Evolutionary conservation across 2,113 vertebrate species (phyloP).

Genomic region (Gymnocephalus cernua): DNA sequence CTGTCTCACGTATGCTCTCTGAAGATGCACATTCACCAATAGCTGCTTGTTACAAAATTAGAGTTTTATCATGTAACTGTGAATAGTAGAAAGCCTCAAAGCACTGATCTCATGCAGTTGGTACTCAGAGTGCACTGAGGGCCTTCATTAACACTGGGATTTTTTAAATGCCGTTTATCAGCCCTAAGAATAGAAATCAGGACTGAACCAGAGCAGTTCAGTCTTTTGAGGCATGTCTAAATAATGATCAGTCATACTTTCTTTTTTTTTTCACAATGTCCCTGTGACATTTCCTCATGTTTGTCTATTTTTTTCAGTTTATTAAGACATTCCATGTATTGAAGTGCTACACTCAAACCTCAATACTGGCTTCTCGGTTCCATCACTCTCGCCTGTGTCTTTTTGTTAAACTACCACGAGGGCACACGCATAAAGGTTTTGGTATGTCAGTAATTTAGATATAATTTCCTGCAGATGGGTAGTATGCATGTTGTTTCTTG

Average conservation of each 20-base stretch:
- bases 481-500: background rate
- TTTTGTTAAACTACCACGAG: slow-evolving; percentile 47
- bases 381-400: slow-evolving; percentile 1
- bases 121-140: background rate
- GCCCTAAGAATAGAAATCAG: background rate
- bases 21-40: background rate
- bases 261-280: background rate
- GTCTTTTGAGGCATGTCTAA: background rate
- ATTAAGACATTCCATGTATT: background rate
- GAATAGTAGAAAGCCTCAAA: background rate
- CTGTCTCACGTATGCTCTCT: background rate
- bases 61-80: background rate
- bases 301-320: background rate
- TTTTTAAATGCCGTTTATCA: background rate
- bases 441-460: background rate
- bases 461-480: background rate
- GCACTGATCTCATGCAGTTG: background rate
- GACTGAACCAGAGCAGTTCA: background rate
- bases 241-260: background rate
- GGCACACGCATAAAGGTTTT: slow-evolving; percentile 39
- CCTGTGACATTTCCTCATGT: background rate
- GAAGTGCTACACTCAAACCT: background rate
- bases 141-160: background rate
- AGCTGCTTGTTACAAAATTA: background rate
- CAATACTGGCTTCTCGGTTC: background rate